Base-by-base conservation (phyloP, 2,888 invertebrate genomes). In the Tricholauxania praeusta region DNA sequence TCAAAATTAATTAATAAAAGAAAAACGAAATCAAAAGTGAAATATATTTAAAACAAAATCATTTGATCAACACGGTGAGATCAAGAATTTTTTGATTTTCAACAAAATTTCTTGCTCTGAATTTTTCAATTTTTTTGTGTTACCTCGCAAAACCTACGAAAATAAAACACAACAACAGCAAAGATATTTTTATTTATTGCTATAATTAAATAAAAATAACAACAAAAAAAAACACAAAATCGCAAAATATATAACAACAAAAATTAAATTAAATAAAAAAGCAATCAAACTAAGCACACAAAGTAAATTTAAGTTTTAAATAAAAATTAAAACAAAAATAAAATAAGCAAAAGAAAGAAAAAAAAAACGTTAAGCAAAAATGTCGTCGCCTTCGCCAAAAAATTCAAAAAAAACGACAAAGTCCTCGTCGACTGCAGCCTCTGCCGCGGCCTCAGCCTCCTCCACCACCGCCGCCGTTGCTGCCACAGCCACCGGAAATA, bases 321-420 rank as follows among this genome's bases (percentile, higher is more conserved):
- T 74, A 76, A 74, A 52, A 57, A 5, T 28, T 15, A 67, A 22
- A 66, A 63, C 22, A 73, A 28, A 53, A 71, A 68, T 48, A 74
- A 74, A 73, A 73, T 28, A 28, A 28, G 28, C 28, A 28, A 28
- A 28, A 28, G 28, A 28, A 4, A 28, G 4, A 28, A 28, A 28
- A 4, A 28, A 4, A 28, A 28, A 28, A 28, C 28, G 2, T 63
- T 28, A 76, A 62, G 71, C 60, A 52, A 28, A 63, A 75, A 84
- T 84, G 83, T 83, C 82, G 72, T 80, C 68, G 72, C 73, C 83
- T 60, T 79, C 81, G 74, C 78, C 81, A 77, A 70, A 67, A 71
- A 84, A 79, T 81, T 83, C 83, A 71, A 73, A 80, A 53, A 75
- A 76, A 77, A 84, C 79, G 76, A 83, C 82, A 75, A 79, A 81